phyloP scores from a whole-genome alignment of 2,888 invertebrate genomes.

The Lacanobia wlatinum region DNA sequence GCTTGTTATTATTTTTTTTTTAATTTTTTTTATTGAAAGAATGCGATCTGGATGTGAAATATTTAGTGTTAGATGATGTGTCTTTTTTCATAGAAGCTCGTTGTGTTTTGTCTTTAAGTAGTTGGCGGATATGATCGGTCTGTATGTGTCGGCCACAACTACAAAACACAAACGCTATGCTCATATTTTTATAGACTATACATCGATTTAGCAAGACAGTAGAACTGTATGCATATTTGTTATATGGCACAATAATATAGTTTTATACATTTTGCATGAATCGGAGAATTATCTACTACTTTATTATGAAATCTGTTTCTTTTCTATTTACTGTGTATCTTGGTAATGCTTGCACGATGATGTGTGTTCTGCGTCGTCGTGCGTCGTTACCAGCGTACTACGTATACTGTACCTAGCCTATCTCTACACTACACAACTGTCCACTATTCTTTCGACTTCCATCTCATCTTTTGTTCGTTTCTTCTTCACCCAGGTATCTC shows the following conservation, averaged over 20 bases:
- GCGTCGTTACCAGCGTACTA: conserved; percentile 31
- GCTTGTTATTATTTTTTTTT: conserved; percentile 84
- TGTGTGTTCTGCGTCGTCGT: conserved; percentile 31
- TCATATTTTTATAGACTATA: conserved; percentile 63
- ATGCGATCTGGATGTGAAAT: conserved; percentile 77
- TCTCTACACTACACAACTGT: conserved; percentile 68
- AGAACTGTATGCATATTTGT: conserved; percentile 64
- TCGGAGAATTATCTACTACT: conserved; percentile 42
- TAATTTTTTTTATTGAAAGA: conserved; percentile 73
- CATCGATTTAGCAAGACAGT: conserved; percentile 56
- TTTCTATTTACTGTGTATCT: conserved; percentile 49
- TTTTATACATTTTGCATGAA: conserved; percentile 64
- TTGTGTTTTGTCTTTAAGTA: conserved; percentile 71
- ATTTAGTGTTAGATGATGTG: conserved; percentile 74
- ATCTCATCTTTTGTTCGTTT: conserved; percentile 69
- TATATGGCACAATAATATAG: conserved; percentile 63
- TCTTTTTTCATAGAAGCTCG: conserved; percentile 65
- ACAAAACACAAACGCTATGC: conserved; percentile 65
- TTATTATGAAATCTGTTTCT: conserved; percentile 55
- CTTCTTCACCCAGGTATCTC: conserved; percentile 74
- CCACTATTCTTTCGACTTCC: conserved; percentile 74
- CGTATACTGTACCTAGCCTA: conserved; percentile 45
- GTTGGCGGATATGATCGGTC: conserved; percentile 62
- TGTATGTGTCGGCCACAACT: conserved; percentile 51
- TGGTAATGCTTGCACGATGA: conserved; percentile 56